Conservation (phyloP, 92 coral and sea anemone genomes). For the Scolanthus callimorphus region DNA sequence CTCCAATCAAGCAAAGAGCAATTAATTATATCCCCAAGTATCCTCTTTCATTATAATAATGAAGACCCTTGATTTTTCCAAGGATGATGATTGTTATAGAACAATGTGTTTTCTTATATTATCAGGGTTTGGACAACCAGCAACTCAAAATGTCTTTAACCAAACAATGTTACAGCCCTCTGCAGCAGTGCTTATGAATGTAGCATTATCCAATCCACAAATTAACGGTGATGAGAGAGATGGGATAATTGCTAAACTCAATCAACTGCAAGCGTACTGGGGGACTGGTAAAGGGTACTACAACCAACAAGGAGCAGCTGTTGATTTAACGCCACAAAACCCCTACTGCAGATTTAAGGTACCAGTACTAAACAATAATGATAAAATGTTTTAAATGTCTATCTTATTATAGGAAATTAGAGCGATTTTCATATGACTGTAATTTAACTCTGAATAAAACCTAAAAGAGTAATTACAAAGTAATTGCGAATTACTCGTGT, state of each 20-base stretch:
- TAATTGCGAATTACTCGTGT: too few species aligned
- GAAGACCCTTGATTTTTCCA: too few species aligned
- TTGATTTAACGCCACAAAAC: constrained; percentile 83
- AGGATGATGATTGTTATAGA: background rate
- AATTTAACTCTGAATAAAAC: too few species aligned
- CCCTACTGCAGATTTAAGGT: constrained; percentile 97
- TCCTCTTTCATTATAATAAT: too few species aligned
- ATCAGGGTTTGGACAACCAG: constrained; percentile 17
- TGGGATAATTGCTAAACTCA: constrained; percentile 90
- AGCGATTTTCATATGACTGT: too few species aligned
- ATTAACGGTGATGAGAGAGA: constrained; percentile 95
- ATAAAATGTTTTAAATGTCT: too few species aligned
- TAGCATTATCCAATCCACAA: constrained; percentile 86
- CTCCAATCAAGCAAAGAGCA: too few species aligned
- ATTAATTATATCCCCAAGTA: too few species aligned
- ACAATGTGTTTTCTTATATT: background rate
- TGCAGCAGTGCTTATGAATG: constrained; percentile 53
- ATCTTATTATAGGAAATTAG: too few species aligned
- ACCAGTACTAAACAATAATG: too few species aligned
- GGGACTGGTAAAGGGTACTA: constrained; percentile 93
- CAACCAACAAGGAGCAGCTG: constrained; percentile 69
- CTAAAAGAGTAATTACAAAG: too few species aligned
- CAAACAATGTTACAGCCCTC: constrained; percentile 30
- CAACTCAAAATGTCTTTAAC: constrained; percentile 24
- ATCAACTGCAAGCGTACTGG: constrained; percentile 94